A percentile compares a stretch with the other conserved stretches of the same genome.
Conservation (phyloP, 2,888 invertebrate genomes). For the Amphimallon solstitiale region DNA sequence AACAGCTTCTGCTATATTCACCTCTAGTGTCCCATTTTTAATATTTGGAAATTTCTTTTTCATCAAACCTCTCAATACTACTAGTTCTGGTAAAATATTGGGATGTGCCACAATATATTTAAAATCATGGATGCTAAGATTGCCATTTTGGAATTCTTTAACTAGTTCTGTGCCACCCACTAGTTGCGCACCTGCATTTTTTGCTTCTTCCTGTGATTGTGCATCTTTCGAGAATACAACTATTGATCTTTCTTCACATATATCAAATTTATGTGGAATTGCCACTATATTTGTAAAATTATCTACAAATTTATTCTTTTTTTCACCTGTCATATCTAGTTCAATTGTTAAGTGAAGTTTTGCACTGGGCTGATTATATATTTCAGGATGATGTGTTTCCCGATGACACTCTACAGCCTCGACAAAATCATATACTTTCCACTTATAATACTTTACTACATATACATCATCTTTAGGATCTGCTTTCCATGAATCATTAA, state of each 20-base stretch:
- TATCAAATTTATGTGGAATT: slow-evolving; percentile 76
- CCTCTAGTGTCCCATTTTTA: slow-evolving; percentile 73
- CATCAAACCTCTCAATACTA: slow-evolving; percentile 79
- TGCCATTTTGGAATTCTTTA: slow-evolving; percentile 81
- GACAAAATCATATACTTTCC: slow-evolving; percentile 72
- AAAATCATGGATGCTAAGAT: slow-evolving; percentile 74
- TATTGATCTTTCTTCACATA: slow-evolving; percentile 74
- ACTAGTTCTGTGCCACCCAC: slow-evolving; percentile 80
- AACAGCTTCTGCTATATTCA: slow-evolving; percentile 72
- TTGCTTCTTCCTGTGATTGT: slow-evolving; percentile 69
- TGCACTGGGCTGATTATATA: slow-evolving; percentile 81
- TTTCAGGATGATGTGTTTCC: slow-evolving; percentile 84
- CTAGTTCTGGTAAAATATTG: slow-evolving; percentile 80
- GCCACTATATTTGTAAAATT: slow-evolving; percentile 74
- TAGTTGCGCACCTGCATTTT: slow-evolving; percentile 76
- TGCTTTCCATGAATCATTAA: slow-evolving; percentile 69
- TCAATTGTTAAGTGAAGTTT: slow-evolving; percentile 77
- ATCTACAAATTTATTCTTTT: slow-evolving; percentile 76
- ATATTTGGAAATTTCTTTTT: slow-evolving; percentile 80
- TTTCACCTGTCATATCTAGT: slow-evolving; percentile 80
- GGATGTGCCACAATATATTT: slow-evolving; percentile 82
- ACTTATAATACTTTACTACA: slow-evolving; percentile 67
- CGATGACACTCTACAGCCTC: slow-evolving; percentile 83
- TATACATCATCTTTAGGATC: slow-evolving; percentile 75
- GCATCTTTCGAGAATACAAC: slow-evolving; percentile 80